Base-by-base conservation (phyloP, 2,888 invertebrate genomes). In the Phasia obesa region DNA sequence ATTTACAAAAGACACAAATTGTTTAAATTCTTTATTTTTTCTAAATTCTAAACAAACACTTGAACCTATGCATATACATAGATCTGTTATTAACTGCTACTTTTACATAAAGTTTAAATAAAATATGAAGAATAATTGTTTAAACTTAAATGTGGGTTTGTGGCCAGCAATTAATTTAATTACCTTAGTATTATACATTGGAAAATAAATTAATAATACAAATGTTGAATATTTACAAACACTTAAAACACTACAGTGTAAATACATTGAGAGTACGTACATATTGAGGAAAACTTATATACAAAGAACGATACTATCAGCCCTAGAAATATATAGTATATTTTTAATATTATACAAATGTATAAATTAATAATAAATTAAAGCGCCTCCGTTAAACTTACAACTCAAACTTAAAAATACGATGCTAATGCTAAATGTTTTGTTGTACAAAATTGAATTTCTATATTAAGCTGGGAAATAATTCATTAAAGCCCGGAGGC, bases 381-480 rank as follows among this genome's bases (percentile, higher is more conserved):
- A 53, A 83, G 74, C 77, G 23, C 35, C 49, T 81, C 47, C 51
- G 35, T 53, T 49, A 49, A 73, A 69, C 51, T 65, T 75, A 75
- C 35, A 59, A 59, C 23, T 71, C 7, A 55, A 65, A 65, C 51
- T 60, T 60, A 57, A 19, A 65, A 59, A 19, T 71, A 75, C 55
- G 74, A 74, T 75, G 70, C 31, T 64, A 51, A 57, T 53, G 42
- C 21, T 44, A n/a, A 42, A 42, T 42, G 15, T 35, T 4, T 15
- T 38, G 2, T 38, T 38, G 15, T 11, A 38, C 13, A n/a, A n/a
- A n/a, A 53, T 15, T 25, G 0, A 57, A n/a, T 2, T 44, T 73
- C 86, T 92, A 96, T 70, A 94, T 93, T 88, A 96, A 92, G 83
- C 93, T 94, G 44, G 96, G 96, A 91, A 96, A 96, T 86, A 96